phyloP scores from a whole-genome alignment of 2,888 invertebrate genomes.

The Nineta flava region DNA sequence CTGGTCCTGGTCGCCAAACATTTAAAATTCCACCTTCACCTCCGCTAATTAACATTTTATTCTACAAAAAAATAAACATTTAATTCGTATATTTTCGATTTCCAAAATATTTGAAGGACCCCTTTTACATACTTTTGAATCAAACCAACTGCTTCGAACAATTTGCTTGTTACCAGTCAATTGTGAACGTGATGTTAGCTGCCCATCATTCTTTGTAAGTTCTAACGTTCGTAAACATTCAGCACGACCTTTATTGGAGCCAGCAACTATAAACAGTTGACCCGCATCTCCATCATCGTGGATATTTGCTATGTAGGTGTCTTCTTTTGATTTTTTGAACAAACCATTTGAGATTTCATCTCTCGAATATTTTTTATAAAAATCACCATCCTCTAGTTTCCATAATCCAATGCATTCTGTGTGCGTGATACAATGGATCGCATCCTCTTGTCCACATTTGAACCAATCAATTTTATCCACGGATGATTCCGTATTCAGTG shows the following conservation, averaged over 20 bases:
- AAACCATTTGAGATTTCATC: slow-evolving; percentile 31
- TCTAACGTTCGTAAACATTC: slow-evolving; percentile 35
- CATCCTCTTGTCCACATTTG: slow-evolving; percentile 27
- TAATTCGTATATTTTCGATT: slow-evolving; percentile 7
- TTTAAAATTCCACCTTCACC: slow-evolving; percentile 56
- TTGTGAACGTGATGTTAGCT: slow-evolving; percentile 35
- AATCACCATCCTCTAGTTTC: slow-evolving; percentile 44
- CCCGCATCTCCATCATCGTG: slow-evolving; percentile 31
- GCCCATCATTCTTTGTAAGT: slow-evolving; percentile 26
- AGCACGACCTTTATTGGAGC: slow-evolving; percentile 44
- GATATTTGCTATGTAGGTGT: slow-evolving; percentile 47
- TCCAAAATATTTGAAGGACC: too few species aligned
- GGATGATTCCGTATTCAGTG: slow-evolving; percentile 64
- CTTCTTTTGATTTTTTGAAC: slow-evolving; percentile 41
- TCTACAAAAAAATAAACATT: slow-evolving; percentile 26
- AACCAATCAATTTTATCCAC: slow-evolving; percentile 47
- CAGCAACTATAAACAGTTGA: slow-evolving; percentile 41
- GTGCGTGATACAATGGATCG: slow-evolving; percentile 52
- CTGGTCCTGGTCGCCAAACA: slow-evolving; percentile 36
- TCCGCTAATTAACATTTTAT: slow-evolving; percentile 45
- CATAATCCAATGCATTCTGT: slow-evolving; percentile 55
- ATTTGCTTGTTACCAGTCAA: slow-evolving; percentile 50
- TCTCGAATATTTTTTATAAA: slow-evolving; percentile 38
- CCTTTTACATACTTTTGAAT: slow-evolving; percentile 32
- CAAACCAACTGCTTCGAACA: slow-evolving; percentile 50